These are phyloP conservation scores for Sacculina carcini DNA, from an alignment of 2,888 invertebrate species.

Conservation along the genomic window DNA sequence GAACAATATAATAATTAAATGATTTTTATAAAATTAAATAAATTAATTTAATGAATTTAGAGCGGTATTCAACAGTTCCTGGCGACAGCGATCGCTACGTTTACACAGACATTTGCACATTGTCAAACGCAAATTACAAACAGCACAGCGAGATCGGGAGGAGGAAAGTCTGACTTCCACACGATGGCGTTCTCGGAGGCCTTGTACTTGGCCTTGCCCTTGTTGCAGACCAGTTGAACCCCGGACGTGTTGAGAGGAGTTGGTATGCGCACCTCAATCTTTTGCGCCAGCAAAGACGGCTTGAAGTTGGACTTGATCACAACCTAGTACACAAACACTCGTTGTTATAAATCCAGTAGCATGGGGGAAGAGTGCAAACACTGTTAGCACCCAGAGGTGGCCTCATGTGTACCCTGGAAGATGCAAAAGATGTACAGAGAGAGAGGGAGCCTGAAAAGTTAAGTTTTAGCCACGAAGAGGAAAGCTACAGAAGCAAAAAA, in stretches of 20 bases:
- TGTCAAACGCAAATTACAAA: background rate
- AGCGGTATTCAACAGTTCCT: background rate
- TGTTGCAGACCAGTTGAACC: conserved; percentile 92
- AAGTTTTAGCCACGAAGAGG: no score
- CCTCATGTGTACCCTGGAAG: no score
- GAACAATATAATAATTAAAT: no score
- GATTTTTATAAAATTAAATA: no score
- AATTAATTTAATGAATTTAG: no score
- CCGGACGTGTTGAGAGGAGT: conserved; percentile 97
- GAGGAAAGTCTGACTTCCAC: conserved; percentile 44
- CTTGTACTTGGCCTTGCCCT: conserved; percentile 98
- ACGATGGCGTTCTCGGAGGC: conserved; percentile 97
- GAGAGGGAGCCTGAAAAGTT: no score
- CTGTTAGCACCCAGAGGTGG: no score
- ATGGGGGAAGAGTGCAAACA: no score
- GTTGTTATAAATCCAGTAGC: no score
- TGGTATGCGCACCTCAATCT: conserved; percentile 93
- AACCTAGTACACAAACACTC: no score
- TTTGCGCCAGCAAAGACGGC: conserved; percentile 87
- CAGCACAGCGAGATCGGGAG: background rate
- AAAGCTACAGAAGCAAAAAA: no score
- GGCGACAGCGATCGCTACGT: background rate
- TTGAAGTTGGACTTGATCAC: conserved; percentile 98
- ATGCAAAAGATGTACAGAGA: no score
- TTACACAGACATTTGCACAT: conserved; percentile 1